phyloP scores from a whole-genome alignment of 2,113 vertebrate species.

The Ciconia boyciana region DNA sequence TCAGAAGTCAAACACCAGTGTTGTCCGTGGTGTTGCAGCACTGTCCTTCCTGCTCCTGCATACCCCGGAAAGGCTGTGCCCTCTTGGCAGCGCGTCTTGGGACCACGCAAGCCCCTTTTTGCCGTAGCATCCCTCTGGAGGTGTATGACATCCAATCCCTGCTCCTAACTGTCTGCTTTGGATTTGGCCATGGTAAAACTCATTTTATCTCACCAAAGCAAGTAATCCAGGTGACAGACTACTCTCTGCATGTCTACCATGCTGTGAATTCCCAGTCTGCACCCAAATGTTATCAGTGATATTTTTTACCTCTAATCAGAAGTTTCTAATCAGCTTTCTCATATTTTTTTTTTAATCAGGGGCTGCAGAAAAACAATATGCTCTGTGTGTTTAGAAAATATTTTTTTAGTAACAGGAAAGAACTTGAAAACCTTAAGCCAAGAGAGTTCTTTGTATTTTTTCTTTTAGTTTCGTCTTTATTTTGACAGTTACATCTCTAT shows the following conservation, averaged over 20 bases:
- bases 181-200: neutral
- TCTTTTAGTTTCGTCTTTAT: neutral
- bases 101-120: neutral
- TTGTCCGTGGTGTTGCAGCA: neutral
- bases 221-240: neutral
- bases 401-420: neutral
- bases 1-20: neutral
- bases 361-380: neutral
- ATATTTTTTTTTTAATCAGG: neutral
- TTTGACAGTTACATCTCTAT: slow-evolving; percentile 19
- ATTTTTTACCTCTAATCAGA: neutral
- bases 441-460: neutral
- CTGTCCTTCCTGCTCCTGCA: neutral
- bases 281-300: neutral
- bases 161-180: neutral
- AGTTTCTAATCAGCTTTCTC: neutral
- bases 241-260: neutral
- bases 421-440: neutral
- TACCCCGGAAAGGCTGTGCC: neutral
- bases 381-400: neutral
- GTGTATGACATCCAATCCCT: neutral
- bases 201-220: neutral
- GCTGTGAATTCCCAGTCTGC: neutral
- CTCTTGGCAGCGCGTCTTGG: neutral
- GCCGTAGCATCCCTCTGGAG: neutral